A percentile compares a stretch with the other conserved stretches of the same genome.
Conservation (phyloP, 1,140 invertebrate genomes). For the Anagrus nilaparvatae region DNA sequence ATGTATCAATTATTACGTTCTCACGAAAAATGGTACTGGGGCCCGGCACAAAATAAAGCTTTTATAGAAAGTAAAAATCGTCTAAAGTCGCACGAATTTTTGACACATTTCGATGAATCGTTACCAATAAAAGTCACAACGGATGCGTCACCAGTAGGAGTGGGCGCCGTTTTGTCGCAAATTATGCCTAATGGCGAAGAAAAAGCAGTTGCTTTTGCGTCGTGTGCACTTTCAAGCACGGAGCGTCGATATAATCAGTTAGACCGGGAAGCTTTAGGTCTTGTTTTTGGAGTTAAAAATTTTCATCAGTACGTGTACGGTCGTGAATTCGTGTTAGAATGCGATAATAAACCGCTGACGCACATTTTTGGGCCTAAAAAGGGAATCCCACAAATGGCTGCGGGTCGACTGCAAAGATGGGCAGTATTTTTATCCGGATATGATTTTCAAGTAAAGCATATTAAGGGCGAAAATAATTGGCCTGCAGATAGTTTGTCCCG, state of each 20-base stretch:
- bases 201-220: background rate
- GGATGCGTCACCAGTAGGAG: constrained; percentile 15
- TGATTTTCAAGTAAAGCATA: constrained; percentile 9
- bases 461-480: constrained; percentile 5
- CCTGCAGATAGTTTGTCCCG: constrained; percentile 12
- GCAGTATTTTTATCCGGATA: constrained; percentile 15
- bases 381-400: constrained; percentile 12
- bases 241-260: background rate
- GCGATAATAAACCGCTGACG: constrained; percentile 33
- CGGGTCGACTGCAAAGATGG: constrained; percentile 11
- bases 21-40: constrained; percentile 4
- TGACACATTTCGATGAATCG: constrained; percentile 20
- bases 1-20: no score
- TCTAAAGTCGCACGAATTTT: constrained; percentile 17
- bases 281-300: constrained; percentile 23
- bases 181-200: background rate
- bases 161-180: constrained; percentile 4
- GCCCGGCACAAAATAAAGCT: constrained; percentile 3
- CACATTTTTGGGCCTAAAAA: constrained; percentile 4
- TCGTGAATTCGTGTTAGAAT: constrained; percentile 27
- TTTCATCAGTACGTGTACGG: constrained; percentile 39
- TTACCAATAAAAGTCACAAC: constrained; percentile 14
- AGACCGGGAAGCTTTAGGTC: constrained; percentile 1
- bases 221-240: background rate
- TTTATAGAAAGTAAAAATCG: constrained; percentile 14